These are phyloP conservation scores for Caerostris darwini DNA, from an alignment of 1,140 invertebrate species.

Conservation along the genomic window DNA sequence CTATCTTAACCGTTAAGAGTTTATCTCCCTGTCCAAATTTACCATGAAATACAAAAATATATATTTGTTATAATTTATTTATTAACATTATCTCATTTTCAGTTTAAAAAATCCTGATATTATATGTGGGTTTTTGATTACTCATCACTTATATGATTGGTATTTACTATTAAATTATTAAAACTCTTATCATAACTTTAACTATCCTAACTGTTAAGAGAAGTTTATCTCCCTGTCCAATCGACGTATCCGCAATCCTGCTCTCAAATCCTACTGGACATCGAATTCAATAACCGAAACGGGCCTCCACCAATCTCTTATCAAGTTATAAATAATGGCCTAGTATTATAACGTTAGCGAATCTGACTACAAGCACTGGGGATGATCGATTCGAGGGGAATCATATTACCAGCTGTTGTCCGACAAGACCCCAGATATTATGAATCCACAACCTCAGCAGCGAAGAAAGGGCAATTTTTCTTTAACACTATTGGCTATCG, in stretches of 20 bases:
- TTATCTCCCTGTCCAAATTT: too few species aligned
- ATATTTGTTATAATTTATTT: too few species aligned
- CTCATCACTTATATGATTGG: too few species aligned
- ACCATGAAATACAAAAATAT: too few species aligned
- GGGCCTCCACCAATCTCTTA: background rate
- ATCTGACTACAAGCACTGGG: background rate
- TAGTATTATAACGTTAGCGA: background rate
- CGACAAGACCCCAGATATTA: slow-evolving; percentile 31
- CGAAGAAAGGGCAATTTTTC: background rate
- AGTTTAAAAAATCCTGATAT: too few species aligned
- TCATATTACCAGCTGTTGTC: slow-evolving; percentile 14
- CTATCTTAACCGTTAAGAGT: too few species aligned
- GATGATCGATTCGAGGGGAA: background rate
- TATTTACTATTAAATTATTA: too few species aligned
- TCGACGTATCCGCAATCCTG: background rate
- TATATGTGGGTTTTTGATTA: too few species aligned
- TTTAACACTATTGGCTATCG: background rate
- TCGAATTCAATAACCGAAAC: background rate
- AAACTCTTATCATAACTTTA: too few species aligned
- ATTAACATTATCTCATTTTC: too few species aligned
- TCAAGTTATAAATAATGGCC: background rate
- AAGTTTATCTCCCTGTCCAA: background rate
- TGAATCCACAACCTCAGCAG: background rate
- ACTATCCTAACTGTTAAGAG: too few species aligned
- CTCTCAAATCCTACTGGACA: background rate